Percentiles rank a stretch among this genome's conserved stretches.
These are phyloP conservation scores for Antennarius striatus DNA, from an alignment of 2,113 vertebrate genomes.

Conservation along the genomic window DNA sequence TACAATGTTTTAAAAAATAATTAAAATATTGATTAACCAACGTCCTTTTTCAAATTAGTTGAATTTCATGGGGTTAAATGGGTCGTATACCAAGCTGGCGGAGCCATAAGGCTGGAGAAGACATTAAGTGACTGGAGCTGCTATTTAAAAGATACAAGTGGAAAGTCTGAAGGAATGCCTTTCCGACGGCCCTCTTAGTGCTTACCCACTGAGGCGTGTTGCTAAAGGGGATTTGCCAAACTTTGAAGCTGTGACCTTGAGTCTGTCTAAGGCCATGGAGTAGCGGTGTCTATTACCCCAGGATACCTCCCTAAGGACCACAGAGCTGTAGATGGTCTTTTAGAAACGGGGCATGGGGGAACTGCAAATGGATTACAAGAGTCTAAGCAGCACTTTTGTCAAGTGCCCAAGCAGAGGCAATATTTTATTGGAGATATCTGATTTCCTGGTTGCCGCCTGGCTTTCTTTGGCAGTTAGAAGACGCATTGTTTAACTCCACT, in stretches of 20 bases:
- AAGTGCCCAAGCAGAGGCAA: slow-evolving; percentile 28
- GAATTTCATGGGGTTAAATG: slow-evolving; percentile 17
- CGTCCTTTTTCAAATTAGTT: too few species aligned
- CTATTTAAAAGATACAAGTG: slow-evolving; percentile 61
- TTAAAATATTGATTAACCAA: too few species aligned
- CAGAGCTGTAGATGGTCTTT: slow-evolving; percentile 31
- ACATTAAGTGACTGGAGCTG: slow-evolving; percentile 56
- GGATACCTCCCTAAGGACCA: slow-evolving; percentile 37
- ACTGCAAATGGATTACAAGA: slow-evolving; percentile 42
- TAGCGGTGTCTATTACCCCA: slow-evolving; percentile 60
- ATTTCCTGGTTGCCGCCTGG: slow-evolving; percentile 52
- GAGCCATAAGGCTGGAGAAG: slow-evolving; percentile 62
- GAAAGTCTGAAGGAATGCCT: slow-evolving; percentile 62
- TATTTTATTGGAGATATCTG: slow-evolving; percentile 61
- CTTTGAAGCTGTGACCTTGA: slow-evolving; percentile 71
- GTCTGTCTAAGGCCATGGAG: slow-evolving; percentile 33
- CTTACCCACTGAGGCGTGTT: slow-evolving; percentile 42
- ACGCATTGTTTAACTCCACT: slow-evolving; percentile 23
- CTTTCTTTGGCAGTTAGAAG: slow-evolving; percentile 42
- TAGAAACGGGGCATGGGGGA: slow-evolving; percentile 31
- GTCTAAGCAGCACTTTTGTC: slow-evolving; percentile 46
- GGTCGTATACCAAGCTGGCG: slow-evolving; percentile 24
- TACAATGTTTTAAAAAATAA: too few species aligned
- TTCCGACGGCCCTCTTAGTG: slow-evolving; percentile 34
- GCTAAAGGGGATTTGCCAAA: slow-evolving; percentile 45